These are phyloP conservation scores for Leptarthrus brevirostris DNA, from an alignment of 2,888 invertebrate genomes.

Conservation along the genomic window DNA sequence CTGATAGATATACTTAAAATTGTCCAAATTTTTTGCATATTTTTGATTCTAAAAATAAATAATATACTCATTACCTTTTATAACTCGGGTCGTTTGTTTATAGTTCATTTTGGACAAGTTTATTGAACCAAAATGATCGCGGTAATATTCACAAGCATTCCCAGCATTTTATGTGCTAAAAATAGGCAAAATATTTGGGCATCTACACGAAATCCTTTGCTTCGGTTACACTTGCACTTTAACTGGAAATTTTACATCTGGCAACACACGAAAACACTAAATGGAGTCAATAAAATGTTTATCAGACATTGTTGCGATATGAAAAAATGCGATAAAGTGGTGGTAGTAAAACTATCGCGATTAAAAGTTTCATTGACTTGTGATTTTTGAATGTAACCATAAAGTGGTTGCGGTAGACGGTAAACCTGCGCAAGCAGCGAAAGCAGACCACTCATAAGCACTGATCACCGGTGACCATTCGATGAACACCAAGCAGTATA, in stretches of 20 bases:
- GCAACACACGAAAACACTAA: conserved; percentile 18
- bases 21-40: too few species aligned
- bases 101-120: conserved; percentile 28
- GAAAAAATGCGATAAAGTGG: background rate
- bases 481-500: background rate
- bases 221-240: conserved; percentile 1
- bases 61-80: background rate
- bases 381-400: conserved; percentile 10
- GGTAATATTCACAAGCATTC: conserved; percentile 37
- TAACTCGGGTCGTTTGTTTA: background rate
- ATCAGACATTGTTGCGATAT: background rate
- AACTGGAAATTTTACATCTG: background rate
- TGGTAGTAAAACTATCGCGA: conserved; percentile 31
- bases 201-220: conserved; percentile 10
- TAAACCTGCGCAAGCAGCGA: background rate
- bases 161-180: conserved; percentile 30
- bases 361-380: conserved; percentile 42
- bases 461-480: background rate
- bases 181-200: conserved; percentile 38
- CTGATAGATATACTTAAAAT: too few species aligned
- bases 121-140: conserved; percentile 21
- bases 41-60: too few species aligned
- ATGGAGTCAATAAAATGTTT: conserved; percentile 23
- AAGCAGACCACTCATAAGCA: conserved; percentile 18
- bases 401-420: background rate